Base-by-base conservation (phyloP, 2,888 invertebrate species). In the Amorpha juglandis region DNA sequence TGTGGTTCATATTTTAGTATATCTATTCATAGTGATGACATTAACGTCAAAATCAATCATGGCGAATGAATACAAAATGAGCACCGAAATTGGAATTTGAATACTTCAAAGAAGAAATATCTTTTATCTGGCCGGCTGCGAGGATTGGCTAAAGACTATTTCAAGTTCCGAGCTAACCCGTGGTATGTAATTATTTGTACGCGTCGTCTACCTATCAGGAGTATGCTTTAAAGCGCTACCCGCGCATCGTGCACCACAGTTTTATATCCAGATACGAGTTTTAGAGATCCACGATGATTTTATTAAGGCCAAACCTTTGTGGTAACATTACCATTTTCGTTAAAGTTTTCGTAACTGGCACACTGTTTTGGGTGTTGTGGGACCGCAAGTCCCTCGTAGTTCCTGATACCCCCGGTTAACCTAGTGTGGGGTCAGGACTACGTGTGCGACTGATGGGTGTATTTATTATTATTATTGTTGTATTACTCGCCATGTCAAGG, bases 171-270 rank as follows among this genome's bases (percentile, higher is more conserved):
- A 58, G 58, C 38, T 58, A 58, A 58, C 42, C 38, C 68, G 63
- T 47, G 68, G 72, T 72, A 71, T 73, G 82, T 79, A 82, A 84
- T 87, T 87, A 84, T 81, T 83, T 80, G 78, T 78, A 79, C 76
- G 74, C 79, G 84, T 87, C 84, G 73, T 77, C 80, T 82, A 80
- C 80, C 78, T 87, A 88, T 88, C 84, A 78, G 74, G 75, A 71
- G 71, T 78, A 81, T 79, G 78, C 81, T 80, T 83, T 81, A 78
- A 81, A 82, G 71, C 66, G 85, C 81, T 85, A 82, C 83, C 79
- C 80, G 80, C 77, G 72, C 71, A 71, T 78, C 79, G 75, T 78
- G 73, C 74, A 72, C 72, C 68, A 63, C 70, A 70, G 72, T 79
- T 83, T 81, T 78, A 77, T 76, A 73, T 69, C 70, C 69, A 74